Conservation (phyloP, 2,113 vertebrate genomes). For the Picathartes gymnocephalus region DNA sequence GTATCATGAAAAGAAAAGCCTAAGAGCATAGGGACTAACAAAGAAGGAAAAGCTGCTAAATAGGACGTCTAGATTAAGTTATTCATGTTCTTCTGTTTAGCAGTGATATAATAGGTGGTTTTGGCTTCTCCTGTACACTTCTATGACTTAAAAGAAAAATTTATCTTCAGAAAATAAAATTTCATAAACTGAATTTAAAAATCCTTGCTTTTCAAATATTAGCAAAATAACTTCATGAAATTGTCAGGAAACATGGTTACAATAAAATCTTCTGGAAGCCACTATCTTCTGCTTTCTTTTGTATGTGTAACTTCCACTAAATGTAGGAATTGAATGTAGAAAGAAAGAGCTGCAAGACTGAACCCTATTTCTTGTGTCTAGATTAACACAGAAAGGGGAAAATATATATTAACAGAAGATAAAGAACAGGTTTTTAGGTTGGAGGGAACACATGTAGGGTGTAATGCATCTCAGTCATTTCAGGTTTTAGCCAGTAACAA, state of each 20-base stretch:
- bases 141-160: background rate
- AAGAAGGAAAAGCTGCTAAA: background rate
- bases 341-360: background rate
- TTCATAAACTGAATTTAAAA: background rate
- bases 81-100: background rate
- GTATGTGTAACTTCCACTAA: background rate
- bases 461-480: background rate
- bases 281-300: background rate
- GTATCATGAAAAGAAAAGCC: background rate
- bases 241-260: background rate
- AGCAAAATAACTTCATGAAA: background rate
- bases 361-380: background rate
- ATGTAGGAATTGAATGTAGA: background rate
- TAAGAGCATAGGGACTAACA: background rate
- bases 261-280: background rate
- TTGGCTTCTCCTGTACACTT: background rate
- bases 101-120: background rate
- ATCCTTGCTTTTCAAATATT: background rate
- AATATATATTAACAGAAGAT: background rate
- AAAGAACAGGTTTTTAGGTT: background rate
- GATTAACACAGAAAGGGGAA: background rate
- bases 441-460: background rate
- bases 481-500: background rate
- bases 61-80: background rate
- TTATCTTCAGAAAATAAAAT: background rate